A percentile compares a stretch with the other conserved stretches of the same genome.
Conservation (phyloP, 1,140 invertebrate genomes). For the Lasaia peninsularis region DNA sequence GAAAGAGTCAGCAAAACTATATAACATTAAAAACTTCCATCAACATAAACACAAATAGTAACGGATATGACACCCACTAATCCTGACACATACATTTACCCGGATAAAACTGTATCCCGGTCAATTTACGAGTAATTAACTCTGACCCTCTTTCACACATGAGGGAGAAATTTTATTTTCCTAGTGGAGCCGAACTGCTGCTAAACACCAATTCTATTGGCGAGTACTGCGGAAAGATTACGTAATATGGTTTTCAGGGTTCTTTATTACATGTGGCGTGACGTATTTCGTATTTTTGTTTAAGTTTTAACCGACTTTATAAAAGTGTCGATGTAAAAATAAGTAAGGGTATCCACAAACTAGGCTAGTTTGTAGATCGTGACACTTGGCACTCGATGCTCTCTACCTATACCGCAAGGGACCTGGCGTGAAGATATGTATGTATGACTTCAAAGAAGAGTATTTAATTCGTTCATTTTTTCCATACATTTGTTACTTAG, state of each 20-base stretch:
- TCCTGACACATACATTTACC: slow-evolving; percentile 53
- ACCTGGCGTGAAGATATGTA: no score
- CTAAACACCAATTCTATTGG: slow-evolving; percentile 48
- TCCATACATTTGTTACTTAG: no score
- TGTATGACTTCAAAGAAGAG: no score
- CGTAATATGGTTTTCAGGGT: slow-evolving; percentile 25
- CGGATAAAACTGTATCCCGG: slow-evolving; percentile 62
- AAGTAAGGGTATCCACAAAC: no score
- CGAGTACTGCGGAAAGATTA: slow-evolving; percentile 38
- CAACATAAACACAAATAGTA: slow-evolving; percentile 34
- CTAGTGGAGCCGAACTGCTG: slow-evolving; percentile 45
- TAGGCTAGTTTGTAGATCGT: no score
- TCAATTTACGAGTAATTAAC: slow-evolving; percentile 76
- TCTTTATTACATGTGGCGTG: slow-evolving; percentile 2
- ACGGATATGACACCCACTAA: slow-evolving; percentile 57
- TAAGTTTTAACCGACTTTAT: no score
- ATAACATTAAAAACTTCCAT: slow-evolving; percentile 14
- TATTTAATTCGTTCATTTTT: no score
- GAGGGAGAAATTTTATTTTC: slow-evolving; percentile 70
- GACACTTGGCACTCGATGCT: no score
- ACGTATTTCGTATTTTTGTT: background rate
- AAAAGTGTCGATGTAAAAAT: no score
- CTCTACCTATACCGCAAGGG: no score
- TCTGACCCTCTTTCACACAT: slow-evolving; percentile 66
- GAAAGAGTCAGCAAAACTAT: no score